Percentiles rank a stretch among this genome's conserved stretches.
phyloP scores from a whole-genome alignment of 1,140 invertebrate species.

The Pararge aegeria region DNA sequence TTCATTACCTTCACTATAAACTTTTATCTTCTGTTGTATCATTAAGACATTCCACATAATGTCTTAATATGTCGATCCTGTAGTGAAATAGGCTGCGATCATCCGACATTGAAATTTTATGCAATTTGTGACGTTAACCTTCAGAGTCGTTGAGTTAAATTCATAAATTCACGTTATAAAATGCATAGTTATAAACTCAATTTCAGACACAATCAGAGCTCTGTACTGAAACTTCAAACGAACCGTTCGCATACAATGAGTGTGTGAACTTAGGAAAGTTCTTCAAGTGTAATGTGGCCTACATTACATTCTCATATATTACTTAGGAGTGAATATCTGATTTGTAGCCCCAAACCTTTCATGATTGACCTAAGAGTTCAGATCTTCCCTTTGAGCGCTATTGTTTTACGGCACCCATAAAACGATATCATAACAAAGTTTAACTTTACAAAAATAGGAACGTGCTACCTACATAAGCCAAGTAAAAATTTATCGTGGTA shows the following conservation, averaged over 20 bases:
- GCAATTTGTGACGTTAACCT: too few species aligned
- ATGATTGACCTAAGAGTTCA: too few species aligned
- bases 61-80: too few species aligned
- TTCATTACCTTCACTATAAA: too few species aligned
- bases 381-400: not conserved
- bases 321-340: not conserved
- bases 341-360: not conserved
- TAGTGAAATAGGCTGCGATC: too few species aligned
- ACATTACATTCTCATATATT: not conserved
- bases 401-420: not conserved
- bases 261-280: not conserved
- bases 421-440: not conserved
- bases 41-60: too few species aligned
- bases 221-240: not conserved
- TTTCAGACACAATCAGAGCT: too few species aligned
- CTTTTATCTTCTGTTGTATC: too few species aligned
- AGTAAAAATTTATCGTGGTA: constrained; percentile 6
- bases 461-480: not conserved
- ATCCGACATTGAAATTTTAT: too few species aligned
- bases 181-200: too few species aligned
- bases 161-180: too few species aligned
- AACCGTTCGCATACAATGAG: not conserved
- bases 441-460: constrained; percentile 5
- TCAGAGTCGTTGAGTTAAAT: too few species aligned
- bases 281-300: not conserved